Evolutionary conservation across 2,888 invertebrate species (phyloP), one percentile per base, ranked within the genome.

Genomic region (Caradrina clavipalpis): DNA sequence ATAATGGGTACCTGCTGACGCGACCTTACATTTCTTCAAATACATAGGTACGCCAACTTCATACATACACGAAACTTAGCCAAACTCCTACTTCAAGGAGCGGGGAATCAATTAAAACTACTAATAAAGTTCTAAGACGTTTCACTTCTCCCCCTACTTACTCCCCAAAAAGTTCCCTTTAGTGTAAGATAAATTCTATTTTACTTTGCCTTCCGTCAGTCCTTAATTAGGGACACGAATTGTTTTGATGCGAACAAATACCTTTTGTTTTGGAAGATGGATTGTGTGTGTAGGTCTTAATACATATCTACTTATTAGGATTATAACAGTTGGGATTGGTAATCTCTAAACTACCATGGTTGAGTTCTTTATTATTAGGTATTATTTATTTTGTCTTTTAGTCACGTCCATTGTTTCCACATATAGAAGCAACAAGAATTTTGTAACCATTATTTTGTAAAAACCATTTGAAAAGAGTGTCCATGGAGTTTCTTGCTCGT

Each of bases 31-130:
- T 80, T 76, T 53, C 21, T 42, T 19, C 51, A 45, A 11, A 54
- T 45, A 63, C 22, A 26, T 58, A 69, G 31, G 56, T 59, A 73
- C n/a, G 21, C 54, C 50, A 54, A 74, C 31, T 22, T 58, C 21
- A 66, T 77, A 61, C 64, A 69, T 83, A 63, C 10, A 50, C 45
- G 35, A 59, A 90, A 89, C 88, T 89, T 87, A 82, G 74, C 87
- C 82, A 81, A 88, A 86, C 87, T 89, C 88, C 89, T 82, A 88
- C 88, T 91, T 89, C 88, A 89, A 89, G 89, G 83, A 90, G 90
- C 89, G 88, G 85, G 73, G 87, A 90, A 91, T 88, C 92, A 93
- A 94, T 94, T 93, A 94, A 92, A 94, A 93, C 93, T 92, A 92
- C 88, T 90, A 90, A 90, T 90, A 88, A 90, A 92, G 86, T 91